Percentiles rank a stretch among this genome's conserved stretches.
Evolutionary conservation across 2,888 invertebrate genomes (phyloP).

Genomic region (Dendrolimus pini): DNA sequence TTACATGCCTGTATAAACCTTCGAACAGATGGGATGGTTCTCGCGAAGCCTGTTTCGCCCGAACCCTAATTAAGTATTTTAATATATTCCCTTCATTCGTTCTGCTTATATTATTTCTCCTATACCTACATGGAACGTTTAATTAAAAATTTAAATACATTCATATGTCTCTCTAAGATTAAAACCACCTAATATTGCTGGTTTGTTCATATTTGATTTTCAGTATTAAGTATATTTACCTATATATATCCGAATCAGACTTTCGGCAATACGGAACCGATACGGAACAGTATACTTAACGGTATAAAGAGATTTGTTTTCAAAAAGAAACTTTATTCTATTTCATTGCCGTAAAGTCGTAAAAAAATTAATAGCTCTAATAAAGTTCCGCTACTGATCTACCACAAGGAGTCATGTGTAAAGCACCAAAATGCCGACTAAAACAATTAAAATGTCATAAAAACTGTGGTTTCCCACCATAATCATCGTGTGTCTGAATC

Average conservation of each 20-base stretch:
- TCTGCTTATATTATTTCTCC: constrained; percentile 37
- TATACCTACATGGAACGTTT: constrained; percentile 30
- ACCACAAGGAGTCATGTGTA: constrained; percentile 33
- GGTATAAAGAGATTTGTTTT: too few relatives aligned
- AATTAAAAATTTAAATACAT: constrained; percentile 30
- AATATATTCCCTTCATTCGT: constrained; percentile 57
- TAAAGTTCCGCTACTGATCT: constrained; percentile 31
- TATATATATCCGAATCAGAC: too few relatives aligned
- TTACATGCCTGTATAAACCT: constrained; percentile 39
- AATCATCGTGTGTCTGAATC: constrained; percentile 52
- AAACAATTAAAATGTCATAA: constrained; percentile 66
- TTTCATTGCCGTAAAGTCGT: background rate
- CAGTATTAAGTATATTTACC: too few relatives aligned
- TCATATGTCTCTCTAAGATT: constrained; percentile 3
- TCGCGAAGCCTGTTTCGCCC: constrained; percentile 39
- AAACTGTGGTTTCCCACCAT: constrained; percentile 56
- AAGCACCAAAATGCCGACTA: constrained; percentile 35
- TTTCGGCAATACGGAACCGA: too few relatives aligned
- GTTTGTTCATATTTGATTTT: too few relatives aligned
- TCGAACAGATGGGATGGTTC: constrained; percentile 41
- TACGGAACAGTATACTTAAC: too few relatives aligned
- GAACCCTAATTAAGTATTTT: constrained; percentile 65
- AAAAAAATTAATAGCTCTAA: constrained; percentile 16
- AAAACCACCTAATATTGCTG: too few relatives aligned
- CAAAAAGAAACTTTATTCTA: background rate